Evolutionary conservation across 2,797 vertebrate genomes (phyloP).

Genomic region (Anisognathus igniventris): DNA sequence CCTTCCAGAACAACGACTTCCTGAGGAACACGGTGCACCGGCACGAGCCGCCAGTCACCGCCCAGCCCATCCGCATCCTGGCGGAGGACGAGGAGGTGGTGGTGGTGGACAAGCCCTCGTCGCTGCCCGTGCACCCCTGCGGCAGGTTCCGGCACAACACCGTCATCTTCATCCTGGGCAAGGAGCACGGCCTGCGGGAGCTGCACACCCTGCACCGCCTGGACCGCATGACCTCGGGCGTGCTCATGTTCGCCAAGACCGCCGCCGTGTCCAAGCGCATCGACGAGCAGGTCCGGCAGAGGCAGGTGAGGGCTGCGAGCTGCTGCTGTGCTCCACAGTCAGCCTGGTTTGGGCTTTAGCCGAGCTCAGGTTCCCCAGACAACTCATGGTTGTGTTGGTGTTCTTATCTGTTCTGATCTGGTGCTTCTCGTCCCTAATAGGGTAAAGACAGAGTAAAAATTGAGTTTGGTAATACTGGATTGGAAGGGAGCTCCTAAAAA

Average conservation of each 20-base stretch:
- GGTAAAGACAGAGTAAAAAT: neutral
- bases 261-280: conserved; percentile 86
- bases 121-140: conserved; percentile 94
- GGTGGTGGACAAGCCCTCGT: conserved; percentile 93
- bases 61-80: conserved; percentile 81
- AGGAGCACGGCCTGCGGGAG: conserved; percentile 85
- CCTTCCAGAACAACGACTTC: conserved; percentile 89
- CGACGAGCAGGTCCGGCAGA: conserved; percentile 89
- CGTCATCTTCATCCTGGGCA: conserved; percentile 95
- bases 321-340: neutral
- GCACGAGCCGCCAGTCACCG: conserved; percentile 92
- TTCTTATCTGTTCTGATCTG: neutral
- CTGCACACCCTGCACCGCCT: conserved; percentile 92
- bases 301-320: conserved; percentile 71
- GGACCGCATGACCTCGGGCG: conserved; percentile 93
- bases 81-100: conserved; percentile 87
- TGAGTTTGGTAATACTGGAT: neutral
- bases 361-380: neutral
- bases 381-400: accelerated
- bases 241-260: conserved; percentile 93
- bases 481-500: neutral
- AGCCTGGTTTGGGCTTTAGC: accelerated
- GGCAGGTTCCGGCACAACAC: conserved; percentile 98
- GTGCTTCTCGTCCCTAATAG: accelerated
- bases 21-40: conserved; percentile 92